Conservation (phyloP, 2,113 vertebrate species). For the Channa argus region DNA sequence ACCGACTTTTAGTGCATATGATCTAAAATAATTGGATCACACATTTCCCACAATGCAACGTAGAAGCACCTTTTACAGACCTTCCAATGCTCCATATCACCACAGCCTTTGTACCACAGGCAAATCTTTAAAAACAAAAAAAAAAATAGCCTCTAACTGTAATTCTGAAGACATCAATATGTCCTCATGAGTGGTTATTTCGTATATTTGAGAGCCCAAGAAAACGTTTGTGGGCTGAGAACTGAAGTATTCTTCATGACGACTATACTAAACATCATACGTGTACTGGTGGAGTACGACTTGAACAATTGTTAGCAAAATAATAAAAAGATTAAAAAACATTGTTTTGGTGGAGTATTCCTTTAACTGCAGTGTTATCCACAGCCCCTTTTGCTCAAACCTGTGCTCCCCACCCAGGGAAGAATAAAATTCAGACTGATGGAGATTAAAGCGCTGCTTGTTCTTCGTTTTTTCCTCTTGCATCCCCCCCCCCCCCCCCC, state of each 20-base stretch:
- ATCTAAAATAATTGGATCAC: neutral
- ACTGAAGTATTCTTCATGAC: neutral
- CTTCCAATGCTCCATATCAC: no score
- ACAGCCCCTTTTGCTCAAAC: conserved; percentile 22
- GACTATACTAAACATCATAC: neutral
- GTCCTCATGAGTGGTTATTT: conserved; percentile 3
- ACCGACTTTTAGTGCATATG: no score
- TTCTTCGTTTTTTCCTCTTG: conserved; percentile 25
- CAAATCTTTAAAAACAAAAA: no score
- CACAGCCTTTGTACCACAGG: no score
- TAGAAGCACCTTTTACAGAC: no score
- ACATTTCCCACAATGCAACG: neutral
- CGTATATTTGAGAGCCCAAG: neutral
- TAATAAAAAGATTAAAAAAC: neutral
- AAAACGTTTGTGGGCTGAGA: no score
- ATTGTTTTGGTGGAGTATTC: conserved; percentile 19
- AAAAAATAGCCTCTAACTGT: no score
- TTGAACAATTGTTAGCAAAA: neutral
- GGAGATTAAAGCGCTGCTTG: conserved; percentile 56
- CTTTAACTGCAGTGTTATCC: conserved; percentile 41
- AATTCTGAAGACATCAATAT: conserved; percentile 2
- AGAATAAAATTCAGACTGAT: conserved; percentile 41
- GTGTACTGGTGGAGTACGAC: no score
- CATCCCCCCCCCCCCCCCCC: conserved; percentile 21
- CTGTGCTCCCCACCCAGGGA: neutral